phyloP scores from a whole-genome alignment of 2,888 invertebrate species.

The Melipona beecheii region DNA sequence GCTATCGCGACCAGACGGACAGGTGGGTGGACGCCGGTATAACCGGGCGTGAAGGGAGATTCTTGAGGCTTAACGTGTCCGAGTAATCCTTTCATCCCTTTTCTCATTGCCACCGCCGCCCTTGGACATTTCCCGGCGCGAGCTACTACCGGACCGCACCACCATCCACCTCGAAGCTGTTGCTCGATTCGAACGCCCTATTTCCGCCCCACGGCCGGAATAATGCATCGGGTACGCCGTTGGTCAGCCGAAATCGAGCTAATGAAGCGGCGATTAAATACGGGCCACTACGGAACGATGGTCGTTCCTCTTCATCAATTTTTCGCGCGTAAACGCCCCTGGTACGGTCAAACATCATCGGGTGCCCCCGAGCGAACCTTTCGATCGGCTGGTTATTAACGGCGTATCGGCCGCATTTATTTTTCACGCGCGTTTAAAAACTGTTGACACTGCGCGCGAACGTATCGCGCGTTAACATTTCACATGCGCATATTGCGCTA shows the following conservation, averaged over 20 bases:
- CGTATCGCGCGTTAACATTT: slow-evolving; percentile 43
- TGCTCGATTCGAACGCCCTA: slow-evolving; percentile 29
- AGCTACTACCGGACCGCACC: slow-evolving; percentile 38
- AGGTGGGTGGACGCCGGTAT: slow-evolving; percentile 75
- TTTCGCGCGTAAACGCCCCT: background rate
- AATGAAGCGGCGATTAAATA: slow-evolving; percentile 41
- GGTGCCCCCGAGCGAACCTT: too few species aligned
- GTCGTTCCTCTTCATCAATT: slow-evolving; percentile 15
- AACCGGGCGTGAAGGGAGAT: slow-evolving; percentile 75
- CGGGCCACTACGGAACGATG: background rate
- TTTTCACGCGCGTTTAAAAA: slow-evolving; percentile 41
- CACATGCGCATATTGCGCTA: slow-evolving; percentile 43
- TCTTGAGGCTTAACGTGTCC: slow-evolving; percentile 81
- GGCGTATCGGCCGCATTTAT: slow-evolving; percentile 28
- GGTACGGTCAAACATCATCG: background rate
- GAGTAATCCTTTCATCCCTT: slow-evolving; percentile 81
- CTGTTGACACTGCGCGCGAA: slow-evolving; percentile 28
- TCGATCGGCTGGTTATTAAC: slow-evolving; percentile 39
- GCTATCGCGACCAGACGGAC: slow-evolving; percentile 72
- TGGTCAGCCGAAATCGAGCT: slow-evolving; percentile 11
- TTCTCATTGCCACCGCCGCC: slow-evolving; percentile 72
- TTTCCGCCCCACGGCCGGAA: background rate
- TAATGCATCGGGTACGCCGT: background rate
- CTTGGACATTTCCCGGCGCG: slow-evolving; percentile 70
- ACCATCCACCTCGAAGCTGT: slow-evolving; percentile 36